Conservation (phyloP, 2,888 invertebrate genomes). For the Chrysolina haemoptera region DNA sequence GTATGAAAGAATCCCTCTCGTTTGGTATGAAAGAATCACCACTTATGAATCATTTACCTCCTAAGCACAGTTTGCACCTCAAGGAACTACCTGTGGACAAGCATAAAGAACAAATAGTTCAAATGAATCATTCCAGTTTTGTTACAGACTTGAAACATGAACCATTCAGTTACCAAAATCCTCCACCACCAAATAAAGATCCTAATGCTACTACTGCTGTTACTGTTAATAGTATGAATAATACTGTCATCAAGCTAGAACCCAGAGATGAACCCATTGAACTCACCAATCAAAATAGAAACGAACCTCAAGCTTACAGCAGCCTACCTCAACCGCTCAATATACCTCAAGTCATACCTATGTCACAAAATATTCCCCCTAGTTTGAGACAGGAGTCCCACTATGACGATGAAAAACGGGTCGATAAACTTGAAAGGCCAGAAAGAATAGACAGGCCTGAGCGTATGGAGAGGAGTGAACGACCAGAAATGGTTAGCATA, state of each 20-base stretch:
- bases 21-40: slow-evolving; percentile 64
- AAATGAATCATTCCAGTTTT: slow-evolving; percentile 62
- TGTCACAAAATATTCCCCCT: slow-evolving; percentile 59
- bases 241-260: slow-evolving; percentile 65
- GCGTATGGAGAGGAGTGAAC: slow-evolving; percentile 63
- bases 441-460: slow-evolving; percentile 60
- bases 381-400: slow-evolving; percentile 43
- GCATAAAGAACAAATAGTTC: slow-evolving; percentile 61
- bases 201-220: slow-evolving; percentile 50
- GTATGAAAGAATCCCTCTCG: slow-evolving; percentile 60
- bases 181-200: slow-evolving; percentile 43
- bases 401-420: slow-evolving; percentile 60
- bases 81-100: slow-evolving; percentile 58
- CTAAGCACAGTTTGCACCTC: slow-evolving; percentile 60
- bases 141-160: slow-evolving; percentile 60
- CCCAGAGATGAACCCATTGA: slow-evolving; percentile 69
- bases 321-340: slow-evolving; percentile 62
- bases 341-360: slow-evolving; percentile 65
- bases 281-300: slow-evolving; percentile 62
- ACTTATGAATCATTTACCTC: slow-evolving; percentile 54
- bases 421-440: slow-evolving; percentile 62
- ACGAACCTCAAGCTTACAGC: slow-evolving; percentile 46
- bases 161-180: slow-evolving; percentile 49
- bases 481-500: slow-evolving; percentile 65
- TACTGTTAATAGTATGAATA: slow-evolving; percentile 48